phyloP scores from a whole-genome alignment of 2,113 vertebrate species.

The Bagarius yarrelli region DNA sequence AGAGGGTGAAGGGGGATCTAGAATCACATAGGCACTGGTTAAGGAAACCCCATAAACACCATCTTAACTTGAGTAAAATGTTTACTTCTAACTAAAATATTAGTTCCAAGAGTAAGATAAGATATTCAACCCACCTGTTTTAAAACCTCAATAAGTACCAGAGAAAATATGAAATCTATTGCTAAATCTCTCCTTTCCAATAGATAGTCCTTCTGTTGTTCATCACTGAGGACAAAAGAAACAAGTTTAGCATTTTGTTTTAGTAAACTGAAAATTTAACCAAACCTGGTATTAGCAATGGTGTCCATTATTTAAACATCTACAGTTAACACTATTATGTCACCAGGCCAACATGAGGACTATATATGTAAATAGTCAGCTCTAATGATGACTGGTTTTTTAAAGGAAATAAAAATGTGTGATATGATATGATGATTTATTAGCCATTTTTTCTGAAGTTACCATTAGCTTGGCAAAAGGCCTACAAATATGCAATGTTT shows the following conservation, averaged over 20 bases:
- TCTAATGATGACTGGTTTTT: not conserved
- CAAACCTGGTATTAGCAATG: not conserved
- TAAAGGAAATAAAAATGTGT: too few species aligned
- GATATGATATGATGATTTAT: too few species aligned
- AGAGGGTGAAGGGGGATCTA: conserved; percentile 97
- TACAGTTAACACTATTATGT: not conserved
- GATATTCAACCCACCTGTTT: conserved; percentile 82
- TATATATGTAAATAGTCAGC: not conserved
- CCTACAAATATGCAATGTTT: too few species aligned
- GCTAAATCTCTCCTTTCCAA: conserved; percentile 95
- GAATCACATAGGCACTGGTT: not conserved
- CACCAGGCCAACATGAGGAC: not conserved
- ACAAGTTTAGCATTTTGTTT: not conserved
- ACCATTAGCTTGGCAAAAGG: too few species aligned
- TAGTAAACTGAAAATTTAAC: not conserved
- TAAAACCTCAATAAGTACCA: conserved; percentile 97
- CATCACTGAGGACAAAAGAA: conserved; percentile 79
- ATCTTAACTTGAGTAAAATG: not conserved
- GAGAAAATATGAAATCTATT: conserved; percentile 99
- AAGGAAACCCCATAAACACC: not conserved
- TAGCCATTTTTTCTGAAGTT: too few species aligned
- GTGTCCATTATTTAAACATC: not conserved
- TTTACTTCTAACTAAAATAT: not conserved
- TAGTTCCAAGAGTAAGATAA: not conserved
- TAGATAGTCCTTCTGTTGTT: conserved; percentile 96